Conservation (phyloP, 2,888 invertebrate species). For the Meteorus colon region DNA sequence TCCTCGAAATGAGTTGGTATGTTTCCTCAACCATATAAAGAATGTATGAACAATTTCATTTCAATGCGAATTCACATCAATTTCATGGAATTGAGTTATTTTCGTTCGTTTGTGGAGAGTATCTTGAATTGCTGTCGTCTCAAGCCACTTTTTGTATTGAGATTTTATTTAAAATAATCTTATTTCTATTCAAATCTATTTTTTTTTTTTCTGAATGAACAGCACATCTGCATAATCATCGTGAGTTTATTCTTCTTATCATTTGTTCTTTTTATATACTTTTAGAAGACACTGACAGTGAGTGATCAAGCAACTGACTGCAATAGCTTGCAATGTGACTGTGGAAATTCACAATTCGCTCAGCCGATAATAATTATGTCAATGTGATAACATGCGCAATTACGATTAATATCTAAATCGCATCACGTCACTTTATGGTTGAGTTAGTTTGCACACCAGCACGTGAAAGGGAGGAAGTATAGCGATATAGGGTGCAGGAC, state of each 20-base stretch:
- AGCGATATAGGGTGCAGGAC: slow-evolving; percentile 9
- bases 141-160: too few relatives aligned
- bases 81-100: too few relatives aligned
- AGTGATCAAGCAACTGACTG: neutral
- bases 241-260: neutral
- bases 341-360: slow-evolving; percentile 43
- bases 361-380: slow-evolving; percentile 51
- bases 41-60: too few relatives aligned
- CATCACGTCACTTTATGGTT: slow-evolving; percentile 52
- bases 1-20: neutral
- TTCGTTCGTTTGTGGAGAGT: too few relatives aligned
- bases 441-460: slow-evolving; percentile 28
- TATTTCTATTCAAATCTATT: neutral
- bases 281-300: neutral
- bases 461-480: neutral
- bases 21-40: too few relatives aligned
- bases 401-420: slow-evolving; percentile 53
- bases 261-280: neutral
- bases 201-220: too few relatives aligned
- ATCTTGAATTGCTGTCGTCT: too few relatives aligned
- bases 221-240: neutral
- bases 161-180: neutral
- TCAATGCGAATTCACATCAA: too few relatives aligned
- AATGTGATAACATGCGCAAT: slow-evolving; percentile 50
- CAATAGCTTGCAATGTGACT: neutral